Evolutionary conservation across 2,888 invertebrate genomes (phyloP).

Genomic region (Macaria liturata): DNA sequence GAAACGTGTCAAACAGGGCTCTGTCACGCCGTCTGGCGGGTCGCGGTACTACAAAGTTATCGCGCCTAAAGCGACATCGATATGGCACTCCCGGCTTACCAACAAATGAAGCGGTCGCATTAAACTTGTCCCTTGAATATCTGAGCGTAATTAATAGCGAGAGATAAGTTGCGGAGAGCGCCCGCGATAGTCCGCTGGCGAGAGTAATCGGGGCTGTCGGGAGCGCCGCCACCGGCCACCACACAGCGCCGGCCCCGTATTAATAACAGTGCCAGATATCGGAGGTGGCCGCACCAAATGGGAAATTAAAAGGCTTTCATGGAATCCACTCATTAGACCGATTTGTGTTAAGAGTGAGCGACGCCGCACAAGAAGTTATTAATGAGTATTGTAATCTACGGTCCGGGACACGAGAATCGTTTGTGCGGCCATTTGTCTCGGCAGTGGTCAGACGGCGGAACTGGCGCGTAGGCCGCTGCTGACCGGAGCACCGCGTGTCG

Average conservation of each 20-base stretch:
- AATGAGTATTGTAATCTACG: conserved; percentile 70
- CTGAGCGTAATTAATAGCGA: conserved; percentile 79
- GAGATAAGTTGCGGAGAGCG: conserved; percentile 73
- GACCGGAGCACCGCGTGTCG: conserved; percentile 40
- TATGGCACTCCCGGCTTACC: conserved; percentile 72
- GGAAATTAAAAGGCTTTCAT: conserved; percentile 82
- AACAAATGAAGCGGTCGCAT: conserved; percentile 83
- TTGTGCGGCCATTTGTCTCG: conserved; percentile 63
- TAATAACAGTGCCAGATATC: conserved; percentile 79
- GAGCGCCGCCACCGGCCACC: conserved; percentile 69
- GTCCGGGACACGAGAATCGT: conserved; percentile 63
- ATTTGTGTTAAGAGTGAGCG: conserved; percentile 70
- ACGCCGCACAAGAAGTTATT: conserved; percentile 74
- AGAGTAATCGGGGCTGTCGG: conserved; percentile 69
- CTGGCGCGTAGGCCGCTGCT: conserved; percentile 40
- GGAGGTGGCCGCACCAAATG: conserved; percentile 74
- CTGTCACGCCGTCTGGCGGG: conserved; percentile 29
- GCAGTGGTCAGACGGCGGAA: conserved; percentile 26
- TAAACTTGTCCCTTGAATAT: conserved; percentile 80
- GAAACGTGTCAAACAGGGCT: conserved; percentile 5
- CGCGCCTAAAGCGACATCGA: conserved; percentile 67
- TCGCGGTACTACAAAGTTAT: conserved; percentile 74
- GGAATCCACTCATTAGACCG: conserved; percentile 76
- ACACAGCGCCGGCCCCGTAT: conserved; percentile 65
- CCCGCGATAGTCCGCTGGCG: conserved; percentile 61